Percentiles rank a stretch among this genome's conserved stretches.
Conservation (phyloP, 2,888 invertebrate genomes). For the Parnassius mnemosyne region DNA sequence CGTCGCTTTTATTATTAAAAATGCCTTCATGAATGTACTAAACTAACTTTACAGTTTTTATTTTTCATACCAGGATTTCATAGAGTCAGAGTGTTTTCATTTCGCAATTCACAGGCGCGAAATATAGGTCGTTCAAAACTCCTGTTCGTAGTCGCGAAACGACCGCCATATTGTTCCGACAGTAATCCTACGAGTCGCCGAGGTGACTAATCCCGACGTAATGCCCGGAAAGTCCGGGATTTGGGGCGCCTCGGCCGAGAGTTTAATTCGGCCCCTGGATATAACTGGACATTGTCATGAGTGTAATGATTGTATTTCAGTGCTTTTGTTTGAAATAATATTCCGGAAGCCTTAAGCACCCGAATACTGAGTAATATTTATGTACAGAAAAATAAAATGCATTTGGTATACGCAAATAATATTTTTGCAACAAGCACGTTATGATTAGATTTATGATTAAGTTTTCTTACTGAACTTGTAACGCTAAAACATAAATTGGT, state of each 20-base stretch:
- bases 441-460: too few relatives aligned
- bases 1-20: too few relatives aligned
- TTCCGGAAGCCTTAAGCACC: not conserved
- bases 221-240: slow-evolving; percentile 40
- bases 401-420: too few relatives aligned
- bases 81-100: too few relatives aligned
- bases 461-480: too few relatives aligned
- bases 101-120: not conserved
- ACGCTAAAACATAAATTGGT: too few relatives aligned
- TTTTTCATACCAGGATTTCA: too few relatives aligned
- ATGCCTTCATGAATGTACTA: too few relatives aligned
- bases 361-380: not conserved
- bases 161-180: slow-evolving; percentile 50
- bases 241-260: slow-evolving; percentile 28
- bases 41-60: too few relatives aligned
- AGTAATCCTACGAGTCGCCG: slow-evolving; percentile 46
- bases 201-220: slow-evolving; percentile 49
- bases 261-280: slow-evolving; percentile 31
- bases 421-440: too few relatives aligned
- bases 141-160: slow-evolving; percentile 23
- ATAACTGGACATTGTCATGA: slow-evolving; percentile 28
- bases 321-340: slow-evolving; percentile 20
- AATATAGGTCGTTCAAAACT: slow-evolving; percentile 6
- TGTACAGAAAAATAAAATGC: too few relatives aligned
- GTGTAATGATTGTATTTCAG: slow-evolving; percentile 18